phyloP scores from a whole-genome alignment of 2,888 invertebrate genomes.

The Macrophya annulata region DNA sequence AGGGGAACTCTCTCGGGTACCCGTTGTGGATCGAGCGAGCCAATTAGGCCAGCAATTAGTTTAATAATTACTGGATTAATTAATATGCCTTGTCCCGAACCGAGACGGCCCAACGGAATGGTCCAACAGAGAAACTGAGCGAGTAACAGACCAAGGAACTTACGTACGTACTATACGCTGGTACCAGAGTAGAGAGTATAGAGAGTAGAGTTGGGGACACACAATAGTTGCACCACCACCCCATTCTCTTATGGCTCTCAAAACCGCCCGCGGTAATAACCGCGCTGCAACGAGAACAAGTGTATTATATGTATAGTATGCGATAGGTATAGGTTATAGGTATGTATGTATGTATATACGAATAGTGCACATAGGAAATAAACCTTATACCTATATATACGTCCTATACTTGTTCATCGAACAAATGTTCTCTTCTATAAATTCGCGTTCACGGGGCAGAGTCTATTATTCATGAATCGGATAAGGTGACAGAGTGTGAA shows the following conservation, averaged over 20 bases:
- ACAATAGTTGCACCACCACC: conserved; percentile 38
- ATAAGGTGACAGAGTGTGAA: conserved; percentile 5
- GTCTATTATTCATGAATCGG: conserved; percentile 14
- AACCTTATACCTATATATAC: neutral
- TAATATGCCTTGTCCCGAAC: conserved; percentile 65
- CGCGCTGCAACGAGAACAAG: neutral
- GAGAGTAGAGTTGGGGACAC: conserved; percentile 1
- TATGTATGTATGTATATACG: neutral
- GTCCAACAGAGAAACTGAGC: conserved; percentile 10
- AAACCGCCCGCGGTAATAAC: conserved; percentile 28
- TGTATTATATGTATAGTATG: neutral
- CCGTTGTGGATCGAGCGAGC: conserved; percentile 60
- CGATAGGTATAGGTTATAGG: neutral
- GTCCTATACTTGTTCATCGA: neutral
- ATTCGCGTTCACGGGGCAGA: neutral
- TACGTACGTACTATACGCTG: neutral
- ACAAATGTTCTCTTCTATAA: conserved; percentile 27
- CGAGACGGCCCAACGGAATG: conserved; percentile 33
- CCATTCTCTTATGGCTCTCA: neutral
- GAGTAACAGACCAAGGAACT: conserved; percentile 10
- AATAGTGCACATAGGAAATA: neutral
- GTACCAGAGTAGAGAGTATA: neutral
- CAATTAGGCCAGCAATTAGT: conserved; percentile 72
- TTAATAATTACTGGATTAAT: conserved; percentile 72
- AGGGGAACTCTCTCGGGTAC: conserved; percentile 30